Percentiles rank a stretch among this genome's conserved stretches.
Evolutionary conservation across 2,888 invertebrate genomes (phyloP).

Genomic region (Rutpela maculata): DNA sequence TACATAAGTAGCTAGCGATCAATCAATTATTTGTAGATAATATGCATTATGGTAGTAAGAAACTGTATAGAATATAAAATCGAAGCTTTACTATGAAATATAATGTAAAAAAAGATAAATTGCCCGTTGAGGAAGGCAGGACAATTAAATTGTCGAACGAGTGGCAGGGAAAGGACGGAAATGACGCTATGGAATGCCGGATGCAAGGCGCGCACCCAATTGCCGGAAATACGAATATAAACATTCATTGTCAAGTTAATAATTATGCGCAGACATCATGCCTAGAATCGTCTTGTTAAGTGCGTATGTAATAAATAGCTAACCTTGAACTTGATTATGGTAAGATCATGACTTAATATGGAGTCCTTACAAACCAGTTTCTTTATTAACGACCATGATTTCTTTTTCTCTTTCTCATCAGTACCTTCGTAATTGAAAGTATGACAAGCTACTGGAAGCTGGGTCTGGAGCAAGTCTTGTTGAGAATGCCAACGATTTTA

Average conservation of each 20-base stretch:
- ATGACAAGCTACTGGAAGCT: not conserved
- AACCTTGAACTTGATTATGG: slow-evolving; percentile 29
- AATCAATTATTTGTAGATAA: no score
- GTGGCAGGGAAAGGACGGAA: slow-evolving; percentile 17
- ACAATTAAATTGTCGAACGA: slow-evolving; percentile 1
- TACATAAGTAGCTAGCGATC: no score
- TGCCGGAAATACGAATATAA: slow-evolving; percentile 34
- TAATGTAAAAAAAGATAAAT: not conserved
- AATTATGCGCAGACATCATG: slow-evolving; percentile 27
- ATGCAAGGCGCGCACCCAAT: slow-evolving; percentile 37
- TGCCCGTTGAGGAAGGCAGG: slow-evolving; percentile 11
- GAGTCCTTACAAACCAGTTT: not conserved
- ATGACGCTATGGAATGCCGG: slow-evolving; percentile 39
- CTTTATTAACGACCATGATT: not conserved
- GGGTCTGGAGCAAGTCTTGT: not conserved
- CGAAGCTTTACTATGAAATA: not conserved
- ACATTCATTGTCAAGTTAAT: slow-evolving; percentile 34
- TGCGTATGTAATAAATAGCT: not conserved
- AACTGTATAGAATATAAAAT: not conserved
- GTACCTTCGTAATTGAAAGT: not conserved
- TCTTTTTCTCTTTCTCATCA: not conserved
- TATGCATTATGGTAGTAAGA: no score
- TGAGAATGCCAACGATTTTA: not conserved
- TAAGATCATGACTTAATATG: not conserved
- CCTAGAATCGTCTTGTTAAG: slow-evolving; percentile 4